Conservation (phyloP, 1,140 invertebrate genomes). For the Ditylenchus dipsaci region DNA sequence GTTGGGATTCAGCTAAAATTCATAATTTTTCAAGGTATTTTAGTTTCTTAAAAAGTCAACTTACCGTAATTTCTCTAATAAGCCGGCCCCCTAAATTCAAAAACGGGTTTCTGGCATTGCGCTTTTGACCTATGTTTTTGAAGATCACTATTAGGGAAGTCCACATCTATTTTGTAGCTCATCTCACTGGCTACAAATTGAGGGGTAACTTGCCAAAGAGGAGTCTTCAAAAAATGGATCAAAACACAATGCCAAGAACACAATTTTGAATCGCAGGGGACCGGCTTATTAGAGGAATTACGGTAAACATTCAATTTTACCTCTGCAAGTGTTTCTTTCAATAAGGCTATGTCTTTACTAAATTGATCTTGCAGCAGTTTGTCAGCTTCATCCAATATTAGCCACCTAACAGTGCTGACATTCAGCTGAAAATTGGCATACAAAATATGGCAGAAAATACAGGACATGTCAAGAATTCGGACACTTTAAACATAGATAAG, state of each 20-base stretch:
- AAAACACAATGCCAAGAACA: too few species aligned
- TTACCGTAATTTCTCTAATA: background rate
- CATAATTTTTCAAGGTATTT: background rate
- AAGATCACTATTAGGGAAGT: background rate
- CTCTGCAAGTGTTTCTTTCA: background rate
- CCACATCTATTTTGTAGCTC: background rate
- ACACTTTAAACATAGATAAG: too few species aligned
- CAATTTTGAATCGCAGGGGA: too few species aligned
- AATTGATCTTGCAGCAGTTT: conserved; percentile 48
- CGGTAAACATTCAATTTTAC: background rate
- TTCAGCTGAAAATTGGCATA: conserved; percentile 24
- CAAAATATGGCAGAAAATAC: too few species aligned
- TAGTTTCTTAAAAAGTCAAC: background rate
- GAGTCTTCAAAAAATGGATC: too few species aligned
- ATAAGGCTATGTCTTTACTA: background rate
- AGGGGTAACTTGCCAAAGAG: too few species aligned
- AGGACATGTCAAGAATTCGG: too few species aligned
- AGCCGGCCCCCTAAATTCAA: too few species aligned
- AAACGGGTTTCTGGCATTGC: too few species aligned
- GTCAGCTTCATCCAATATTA: conserved; percentile 53
- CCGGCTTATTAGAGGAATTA: too few species aligned
- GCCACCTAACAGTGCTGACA: conserved; percentile 28
- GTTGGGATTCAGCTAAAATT: conserved; percentile 5
- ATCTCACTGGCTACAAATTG: too few species aligned
- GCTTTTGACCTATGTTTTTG: too few species aligned